Percentiles rank a stretch among this genome's conserved stretches.
Conservation (phyloP, 1,140 invertebrate genomes). For the Pseudomyrmex sp. region DNA sequence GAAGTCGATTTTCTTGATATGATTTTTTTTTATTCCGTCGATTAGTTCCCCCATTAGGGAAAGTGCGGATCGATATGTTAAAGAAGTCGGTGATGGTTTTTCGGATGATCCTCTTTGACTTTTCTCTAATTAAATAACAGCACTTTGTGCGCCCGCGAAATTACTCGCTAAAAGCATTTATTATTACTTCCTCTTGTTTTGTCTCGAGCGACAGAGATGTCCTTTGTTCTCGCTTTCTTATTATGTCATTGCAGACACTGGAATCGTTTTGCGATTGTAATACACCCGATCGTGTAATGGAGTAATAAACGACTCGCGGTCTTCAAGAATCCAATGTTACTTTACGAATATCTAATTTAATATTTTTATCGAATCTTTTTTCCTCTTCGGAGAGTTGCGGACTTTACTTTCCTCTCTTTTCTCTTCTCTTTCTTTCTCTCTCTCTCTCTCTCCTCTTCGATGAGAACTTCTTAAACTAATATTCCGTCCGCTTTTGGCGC, state of each 20-base stretch:
- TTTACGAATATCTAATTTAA: too few relatives aligned
- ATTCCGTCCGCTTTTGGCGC: not conserved
- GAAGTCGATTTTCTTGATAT: slow-evolving; percentile 29
- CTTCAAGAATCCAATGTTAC: too few relatives aligned
- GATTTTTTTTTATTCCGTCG: not conserved
- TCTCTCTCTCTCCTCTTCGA: not conserved
- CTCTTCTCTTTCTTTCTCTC: not conserved
- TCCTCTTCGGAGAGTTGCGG: too few relatives aligned
- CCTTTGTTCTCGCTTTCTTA: not conserved
- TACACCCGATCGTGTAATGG: not conserved
- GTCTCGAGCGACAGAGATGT: not conserved
- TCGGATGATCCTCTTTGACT: not conserved
- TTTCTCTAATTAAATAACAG: slow-evolving; percentile 28
- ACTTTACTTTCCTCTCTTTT: too few relatives aligned
- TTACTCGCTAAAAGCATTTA: slow-evolving; percentile 31
- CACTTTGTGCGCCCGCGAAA: slow-evolving; percentile 8
- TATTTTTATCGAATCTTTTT: too few relatives aligned
- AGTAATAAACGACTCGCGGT: too few relatives aligned
- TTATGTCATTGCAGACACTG: not conserved
- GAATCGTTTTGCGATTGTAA: slow-evolving; percentile 3
- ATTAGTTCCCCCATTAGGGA: slow-evolving; percentile 37
- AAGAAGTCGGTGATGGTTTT: slow-evolving; percentile 3
- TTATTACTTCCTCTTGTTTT: not conserved
- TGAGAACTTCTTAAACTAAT: not conserved
- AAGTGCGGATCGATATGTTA: not conserved